phyloP scores from a whole-genome alignment of 2,888 invertebrate genomes.

The Cephus pygmeus region DNA sequence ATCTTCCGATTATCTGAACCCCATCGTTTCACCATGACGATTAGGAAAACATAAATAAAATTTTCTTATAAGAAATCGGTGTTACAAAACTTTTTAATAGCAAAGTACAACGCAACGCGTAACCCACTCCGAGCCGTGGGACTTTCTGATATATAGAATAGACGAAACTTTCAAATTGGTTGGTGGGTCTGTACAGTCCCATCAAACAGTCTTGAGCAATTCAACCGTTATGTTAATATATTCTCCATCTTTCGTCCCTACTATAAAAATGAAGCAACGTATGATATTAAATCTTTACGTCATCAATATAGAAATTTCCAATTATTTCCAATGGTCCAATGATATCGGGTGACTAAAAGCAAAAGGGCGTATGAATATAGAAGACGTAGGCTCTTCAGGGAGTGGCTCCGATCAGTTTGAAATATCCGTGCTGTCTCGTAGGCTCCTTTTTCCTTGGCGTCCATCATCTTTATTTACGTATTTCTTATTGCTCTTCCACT shows the following conservation, averaged over 20 bases:
- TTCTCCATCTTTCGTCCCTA: background rate
- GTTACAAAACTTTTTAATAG: background rate
- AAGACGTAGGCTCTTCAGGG: too few species aligned
- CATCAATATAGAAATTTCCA: background rate
- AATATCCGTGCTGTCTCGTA: background rate
- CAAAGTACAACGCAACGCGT: background rate
- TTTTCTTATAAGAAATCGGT: background rate
- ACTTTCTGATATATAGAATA: background rate
- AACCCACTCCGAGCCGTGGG: background rate
- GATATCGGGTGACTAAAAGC: too few species aligned
- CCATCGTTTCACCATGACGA: slow-evolving; percentile 1
- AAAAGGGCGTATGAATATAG: too few species aligned
- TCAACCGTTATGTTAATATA: background rate
- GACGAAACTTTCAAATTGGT: background rate
- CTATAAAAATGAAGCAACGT: background rate
- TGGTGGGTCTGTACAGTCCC: background rate
- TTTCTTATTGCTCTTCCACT: background rate
- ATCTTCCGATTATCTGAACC: too few species aligned
- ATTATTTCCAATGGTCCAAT: background rate
- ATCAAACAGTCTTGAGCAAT: background rate
- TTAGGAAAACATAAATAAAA: slow-evolving; percentile 3
- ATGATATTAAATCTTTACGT: background rate
- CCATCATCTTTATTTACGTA: background rate
- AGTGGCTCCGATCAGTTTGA: background rate
- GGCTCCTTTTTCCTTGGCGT: background rate